Conservation (phyloP, 2,797 vertebrate genomes). For the Cynodonichthys magdalenae region DNA sequence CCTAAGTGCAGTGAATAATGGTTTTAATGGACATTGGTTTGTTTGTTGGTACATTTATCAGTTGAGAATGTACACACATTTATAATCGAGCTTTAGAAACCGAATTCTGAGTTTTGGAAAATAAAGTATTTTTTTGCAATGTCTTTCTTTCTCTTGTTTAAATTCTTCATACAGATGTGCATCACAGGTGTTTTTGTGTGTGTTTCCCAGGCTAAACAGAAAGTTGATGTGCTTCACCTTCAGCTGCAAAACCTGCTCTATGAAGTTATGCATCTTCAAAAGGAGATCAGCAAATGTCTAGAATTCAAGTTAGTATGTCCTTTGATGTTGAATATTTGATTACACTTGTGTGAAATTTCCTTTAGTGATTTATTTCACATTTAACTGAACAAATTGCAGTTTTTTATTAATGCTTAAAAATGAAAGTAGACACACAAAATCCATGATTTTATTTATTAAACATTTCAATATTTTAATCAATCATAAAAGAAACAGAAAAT, state of each 20-base stretch:
- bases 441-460: neutral
- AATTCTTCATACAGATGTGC: neutral
- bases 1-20: conserved; percentile 18
- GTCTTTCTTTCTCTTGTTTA: neutral
- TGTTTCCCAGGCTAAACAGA: conserved; percentile 89
- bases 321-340: neutral
- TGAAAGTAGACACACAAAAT: neutral
- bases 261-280: conserved; percentile 99
- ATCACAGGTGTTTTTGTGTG: neutral
- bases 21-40: neutral
- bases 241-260: conserved; percentile 97
- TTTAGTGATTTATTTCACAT: neutral
- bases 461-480: neutral
- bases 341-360: neutral
- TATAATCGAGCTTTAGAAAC: conserved; percentile 3
- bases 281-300: conserved; percentile 98
- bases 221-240: conserved; percentile 93
- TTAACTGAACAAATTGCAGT: too few relatives aligned
- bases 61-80: neutral
- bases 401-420: neutral
- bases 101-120: neutral
- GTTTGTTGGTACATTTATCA: conserved; percentile 4
- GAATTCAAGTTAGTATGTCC: conserved; percentile 94
- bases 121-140: neutral
- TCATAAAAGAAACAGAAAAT: neutral